phyloP scores from a whole-genome alignment of 2,797 vertebrate species.

The Columba guinea region DNA sequence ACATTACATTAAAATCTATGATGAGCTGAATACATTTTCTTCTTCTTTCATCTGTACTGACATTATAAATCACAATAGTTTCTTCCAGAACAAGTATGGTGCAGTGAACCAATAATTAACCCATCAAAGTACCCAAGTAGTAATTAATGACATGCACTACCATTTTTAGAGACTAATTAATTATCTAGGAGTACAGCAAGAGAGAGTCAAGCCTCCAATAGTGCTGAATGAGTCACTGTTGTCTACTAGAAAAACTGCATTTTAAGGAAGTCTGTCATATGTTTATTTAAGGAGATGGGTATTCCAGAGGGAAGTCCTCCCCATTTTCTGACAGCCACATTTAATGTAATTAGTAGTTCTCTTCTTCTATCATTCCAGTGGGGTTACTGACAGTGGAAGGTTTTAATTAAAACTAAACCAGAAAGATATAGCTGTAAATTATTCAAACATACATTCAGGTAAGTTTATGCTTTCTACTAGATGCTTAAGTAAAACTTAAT shows the following conservation, averaged over 20 bases:
- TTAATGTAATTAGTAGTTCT: neutral
- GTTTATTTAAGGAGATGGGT: neutral
- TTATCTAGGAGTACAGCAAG: neutral
- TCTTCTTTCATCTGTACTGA: neutral
- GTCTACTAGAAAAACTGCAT: neutral
- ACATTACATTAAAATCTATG: neutral
- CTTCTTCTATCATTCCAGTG: neutral
- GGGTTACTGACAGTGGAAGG: neutral
- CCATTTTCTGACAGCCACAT: neutral
- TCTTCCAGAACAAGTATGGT: neutral
- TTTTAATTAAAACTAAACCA: neutral
- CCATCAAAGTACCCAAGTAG: neutral
- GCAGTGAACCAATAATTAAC: neutral
- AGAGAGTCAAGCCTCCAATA: neutral
- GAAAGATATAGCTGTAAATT: neutral
- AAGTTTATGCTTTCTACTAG: neutral
- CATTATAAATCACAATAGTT: neutral
- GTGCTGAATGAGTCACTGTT: neutral
- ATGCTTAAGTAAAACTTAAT: neutral
- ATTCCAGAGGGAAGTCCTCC: neutral
- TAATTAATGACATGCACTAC: neutral
- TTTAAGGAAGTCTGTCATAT: neutral
- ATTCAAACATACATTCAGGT: neutral
- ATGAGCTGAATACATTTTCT: neutral
- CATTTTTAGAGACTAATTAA: neutral